phyloP scores from a whole-genome alignment of 2,113 vertebrate species.

The Typhlomys cinereus region DNA sequence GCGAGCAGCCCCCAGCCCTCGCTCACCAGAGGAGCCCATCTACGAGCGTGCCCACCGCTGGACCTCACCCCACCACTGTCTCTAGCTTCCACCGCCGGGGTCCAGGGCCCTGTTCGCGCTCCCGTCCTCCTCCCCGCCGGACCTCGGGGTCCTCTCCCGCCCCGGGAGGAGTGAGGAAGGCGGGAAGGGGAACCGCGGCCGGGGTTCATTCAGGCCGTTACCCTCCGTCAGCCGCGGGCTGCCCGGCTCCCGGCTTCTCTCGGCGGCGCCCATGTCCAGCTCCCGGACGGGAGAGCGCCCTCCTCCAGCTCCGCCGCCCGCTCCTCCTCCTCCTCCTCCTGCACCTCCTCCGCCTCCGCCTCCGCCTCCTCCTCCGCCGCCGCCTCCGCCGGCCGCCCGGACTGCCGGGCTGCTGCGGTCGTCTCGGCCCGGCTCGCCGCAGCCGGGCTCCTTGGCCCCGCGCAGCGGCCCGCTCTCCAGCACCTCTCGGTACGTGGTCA shows the following conservation, averaged over 20 bases:
- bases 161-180: background rate
- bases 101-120: conserved; percentile 20
- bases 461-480: conserved; percentile 94
- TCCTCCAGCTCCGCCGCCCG: conserved; percentile 71
- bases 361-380: conserved; percentile 73
- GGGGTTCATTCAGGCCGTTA: conserved; percentile 83
- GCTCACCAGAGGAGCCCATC: conserved; percentile 56
- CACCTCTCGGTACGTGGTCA: conserved; percentile 97
- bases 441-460: conserved; percentile 88
- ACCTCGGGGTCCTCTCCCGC: conserved; percentile 52
- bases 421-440: conserved; percentile 89
- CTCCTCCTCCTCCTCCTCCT: conserved; percentile 75
- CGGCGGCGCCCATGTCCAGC: conserved; percentile 92
- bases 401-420: conserved; percentile 88
- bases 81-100: conserved; percentile 18
- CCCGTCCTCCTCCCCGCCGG: conserved; percentile 10
- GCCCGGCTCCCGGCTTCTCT: conserved; percentile 91
- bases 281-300: conserved; percentile 90
- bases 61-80: background rate
- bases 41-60: background rate
- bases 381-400: conserved; percentile 85
- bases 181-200: conserved; percentile 54
- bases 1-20: background rate
- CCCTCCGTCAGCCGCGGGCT: conserved; percentile 96
- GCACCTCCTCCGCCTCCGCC: conserved; percentile 71